Percentiles rank a stretch among this genome's conserved stretches.
Evolutionary conservation across 2,888 invertebrate genomes (phyloP).

Genomic region (Drosophila suboccidentalis): DNA sequence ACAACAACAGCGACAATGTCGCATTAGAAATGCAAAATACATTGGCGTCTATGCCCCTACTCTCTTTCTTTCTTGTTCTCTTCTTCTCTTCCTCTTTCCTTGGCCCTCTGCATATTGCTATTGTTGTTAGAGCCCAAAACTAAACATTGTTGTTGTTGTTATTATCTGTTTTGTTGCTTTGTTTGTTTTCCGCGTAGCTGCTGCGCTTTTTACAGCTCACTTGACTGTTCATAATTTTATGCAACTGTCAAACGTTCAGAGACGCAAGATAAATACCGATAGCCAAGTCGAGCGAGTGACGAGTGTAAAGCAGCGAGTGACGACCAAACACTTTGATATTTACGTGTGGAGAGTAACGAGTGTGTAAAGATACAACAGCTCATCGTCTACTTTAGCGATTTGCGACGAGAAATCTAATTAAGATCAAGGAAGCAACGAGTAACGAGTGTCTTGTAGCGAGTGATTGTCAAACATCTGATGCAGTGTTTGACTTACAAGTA

Average conservation of each 20-base stretch:
- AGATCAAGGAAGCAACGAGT: neutral
- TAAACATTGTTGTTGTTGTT: slow-evolving; percentile 29
- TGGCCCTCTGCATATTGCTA: slow-evolving; percentile 24
- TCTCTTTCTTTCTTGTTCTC: neutral
- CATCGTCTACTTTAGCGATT: neutral
- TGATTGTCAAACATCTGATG: neutral
- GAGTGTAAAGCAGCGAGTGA: slow-evolving; percentile 6
- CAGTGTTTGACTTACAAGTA: no score
- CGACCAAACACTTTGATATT: neutral
- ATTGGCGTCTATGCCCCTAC: slow-evolving; percentile 45
- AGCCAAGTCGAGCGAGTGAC: neutral
- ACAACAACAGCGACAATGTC: slow-evolving; percentile 45
- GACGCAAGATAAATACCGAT: slow-evolving; percentile 17
- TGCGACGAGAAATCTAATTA: neutral
- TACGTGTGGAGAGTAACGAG: neutral
- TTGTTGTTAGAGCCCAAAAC: slow-evolving; percentile 50
- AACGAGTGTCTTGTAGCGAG: neutral
- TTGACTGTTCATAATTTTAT: slow-evolving; percentile 73
- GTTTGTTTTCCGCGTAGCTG: slow-evolving; percentile 57
- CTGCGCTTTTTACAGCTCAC: slow-evolving; percentile 69
- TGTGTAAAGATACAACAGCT: slow-evolving; percentile 27
- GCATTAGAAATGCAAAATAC: slow-evolving; percentile 74
- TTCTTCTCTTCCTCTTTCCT: neutral
- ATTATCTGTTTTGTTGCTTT: slow-evolving; percentile 25
- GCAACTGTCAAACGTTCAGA: slow-evolving; percentile 36